Base-by-base conservation (phyloP, 2,113 vertebrate species). In the Tinamus guttatus region DNA sequence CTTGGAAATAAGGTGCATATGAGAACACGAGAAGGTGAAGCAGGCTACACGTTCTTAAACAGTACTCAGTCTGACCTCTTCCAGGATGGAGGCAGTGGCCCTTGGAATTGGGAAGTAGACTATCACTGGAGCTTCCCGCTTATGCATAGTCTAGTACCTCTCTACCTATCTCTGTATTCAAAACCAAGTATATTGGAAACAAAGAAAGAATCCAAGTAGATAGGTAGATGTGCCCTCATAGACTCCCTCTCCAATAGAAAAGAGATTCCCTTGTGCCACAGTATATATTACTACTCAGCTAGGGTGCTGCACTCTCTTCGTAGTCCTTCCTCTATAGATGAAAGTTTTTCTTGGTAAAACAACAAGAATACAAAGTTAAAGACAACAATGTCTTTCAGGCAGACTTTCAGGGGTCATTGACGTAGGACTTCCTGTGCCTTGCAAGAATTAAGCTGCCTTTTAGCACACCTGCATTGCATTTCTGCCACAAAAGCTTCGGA, bases 311-410 rank as follows among this genome's bases (percentile, higher is more conserved):
- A 65, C 12, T 59, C 10, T 27, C 88, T 85, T 79, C 56, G 19
- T 56, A 75, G 89, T 67, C 67, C 22, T 71, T 78, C 71, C 52
- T 69, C 52, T 12, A 19, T 32, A 40, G 78, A 67, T 90, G 22
- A 21, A 4, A 71, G 24, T 83, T 81, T 88, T 81, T 38, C 78
- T 84, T 83, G 10, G 19, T 40, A 25, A 93, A 97, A 87, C 49
- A 90, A 30, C 28, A 85, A 85, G 51, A n/a, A 36, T 9, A 32
- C 24, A 69, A 82, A 95, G 19, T 62, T 83, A 49, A 96, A 96
- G 68, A 28, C 65, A 81, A 94, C 94, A 94, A 32, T 6, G 24
- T 20, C 15, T 4, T 58, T 58, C 30, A 58, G 54, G 54, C 4
- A 73, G 25, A 40, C 30, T 91, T 90, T 43, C 22, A 94, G 54